A percentile compares a stretch with the other conserved stretches of the same genome.
These are phyloP conservation scores for Enteromius treurensis DNA, from an alignment of 2,797 vertebrate species.

Conservation along the genomic window DNA sequence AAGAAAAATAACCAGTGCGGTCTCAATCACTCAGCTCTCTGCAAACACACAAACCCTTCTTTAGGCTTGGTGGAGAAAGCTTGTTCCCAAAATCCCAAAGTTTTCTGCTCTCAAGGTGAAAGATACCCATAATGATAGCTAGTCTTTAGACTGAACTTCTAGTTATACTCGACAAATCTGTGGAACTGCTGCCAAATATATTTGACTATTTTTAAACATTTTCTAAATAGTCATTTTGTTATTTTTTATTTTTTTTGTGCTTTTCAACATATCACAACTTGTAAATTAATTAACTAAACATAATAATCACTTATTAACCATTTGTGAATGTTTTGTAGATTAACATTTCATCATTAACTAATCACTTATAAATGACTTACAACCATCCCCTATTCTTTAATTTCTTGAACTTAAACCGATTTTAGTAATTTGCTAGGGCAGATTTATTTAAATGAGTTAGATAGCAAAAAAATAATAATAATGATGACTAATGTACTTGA, in stretches of 20 bases:
- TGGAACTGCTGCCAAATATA: background rate
- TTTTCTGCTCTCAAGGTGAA: constrained; percentile 11
- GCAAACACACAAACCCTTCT: constrained; percentile 11
- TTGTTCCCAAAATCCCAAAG: background rate
- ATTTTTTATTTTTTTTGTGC: too few species aligned
- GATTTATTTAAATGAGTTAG: background rate
- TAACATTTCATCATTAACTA: too few species aligned
- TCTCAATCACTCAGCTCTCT: constrained; percentile 28
- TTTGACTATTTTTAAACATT: too few species aligned
- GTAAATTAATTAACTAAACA: too few species aligned
- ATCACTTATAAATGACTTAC: too few species aligned
- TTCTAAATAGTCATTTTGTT: too few species aligned
- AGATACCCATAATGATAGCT: constrained; percentile 4
- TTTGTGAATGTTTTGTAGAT: too few species aligned
- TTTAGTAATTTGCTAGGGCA: background rate
- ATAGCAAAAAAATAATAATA: too few species aligned
- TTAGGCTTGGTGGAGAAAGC: background rate
- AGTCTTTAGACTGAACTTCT: background rate
- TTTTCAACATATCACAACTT: too few species aligned
- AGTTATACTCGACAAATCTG: background rate
- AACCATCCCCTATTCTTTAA: too few species aligned
- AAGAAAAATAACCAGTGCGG: constrained; percentile 43
- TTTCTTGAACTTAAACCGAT: background rate
- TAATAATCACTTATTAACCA: too few species aligned
- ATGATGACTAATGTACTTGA: too few species aligned